Percentiles rank a stretch among this genome's conserved stretches.
phyloP scores from a whole-genome alignment of 2,113 vertebrate species.

The Gavialis gangeticus region DNA sequence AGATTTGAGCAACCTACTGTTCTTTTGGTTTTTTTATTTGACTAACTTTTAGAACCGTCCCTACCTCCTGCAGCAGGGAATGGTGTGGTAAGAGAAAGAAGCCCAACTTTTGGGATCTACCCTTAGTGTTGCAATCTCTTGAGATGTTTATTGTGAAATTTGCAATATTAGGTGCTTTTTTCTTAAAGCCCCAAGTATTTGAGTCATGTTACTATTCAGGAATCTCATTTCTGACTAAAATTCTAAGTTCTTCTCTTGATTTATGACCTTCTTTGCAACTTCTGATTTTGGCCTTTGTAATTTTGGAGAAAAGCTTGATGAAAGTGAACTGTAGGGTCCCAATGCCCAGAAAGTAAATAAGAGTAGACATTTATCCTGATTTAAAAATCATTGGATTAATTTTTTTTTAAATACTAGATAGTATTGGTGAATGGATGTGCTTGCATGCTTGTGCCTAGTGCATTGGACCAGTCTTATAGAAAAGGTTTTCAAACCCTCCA shows the following conservation, averaged over 20 bases:
- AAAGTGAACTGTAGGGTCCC: not conserved
- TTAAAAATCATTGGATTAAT: not conserved
- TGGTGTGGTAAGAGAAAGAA: constrained; percentile 59
- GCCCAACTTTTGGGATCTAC: constrained; percentile 57
- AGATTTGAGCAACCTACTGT: not conserved
- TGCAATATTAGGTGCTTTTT: not conserved
- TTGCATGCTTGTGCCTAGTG: not conserved
- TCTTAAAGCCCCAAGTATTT: not conserved
- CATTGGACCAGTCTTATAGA: not conserved
- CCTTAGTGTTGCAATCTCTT: not conserved
- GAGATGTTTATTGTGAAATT: not conserved
- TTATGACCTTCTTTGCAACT: too few relatives aligned
- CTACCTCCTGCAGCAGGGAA: constrained; percentile 29
- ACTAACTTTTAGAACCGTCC: constrained; percentile 27
- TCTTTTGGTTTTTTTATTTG: not conserved
- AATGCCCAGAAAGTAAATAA: not conserved
- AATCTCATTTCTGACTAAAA: not conserved
- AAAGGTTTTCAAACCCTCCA: not conserved
- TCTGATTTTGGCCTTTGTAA: not conserved
- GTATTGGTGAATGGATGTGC: not conserved
- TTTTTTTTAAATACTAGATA: not conserved
- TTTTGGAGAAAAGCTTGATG: not conserved
- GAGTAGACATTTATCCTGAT: not conserved
- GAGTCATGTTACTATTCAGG: not conserved
- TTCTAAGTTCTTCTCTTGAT: not conserved